A percentile compares a stretch with the other conserved stretches of the same genome.
Conservation (phyloP, 2,888 invertebrate species). For the Brachyptera risi region DNA sequence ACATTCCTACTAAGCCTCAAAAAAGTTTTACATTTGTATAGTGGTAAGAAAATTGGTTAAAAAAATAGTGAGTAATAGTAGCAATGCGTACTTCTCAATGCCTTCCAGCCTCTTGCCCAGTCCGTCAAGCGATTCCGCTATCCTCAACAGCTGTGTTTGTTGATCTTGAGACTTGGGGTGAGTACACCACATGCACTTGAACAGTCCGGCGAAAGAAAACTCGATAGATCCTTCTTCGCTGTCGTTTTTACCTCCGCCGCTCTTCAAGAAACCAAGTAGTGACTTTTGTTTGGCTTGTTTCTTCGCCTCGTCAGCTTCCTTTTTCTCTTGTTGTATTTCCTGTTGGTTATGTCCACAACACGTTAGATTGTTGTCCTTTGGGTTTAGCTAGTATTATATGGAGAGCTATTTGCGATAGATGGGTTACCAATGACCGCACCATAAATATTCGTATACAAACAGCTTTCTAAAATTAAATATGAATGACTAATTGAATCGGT, state of each 20-base stretch:
- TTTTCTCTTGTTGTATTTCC: conserved; percentile 41
- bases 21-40: too few relatives aligned
- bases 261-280: conserved; percentile 41
- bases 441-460: too few relatives aligned
- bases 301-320: conserved; percentile 41
- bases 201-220: conserved; percentile 51
- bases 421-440: too few relatives aligned
- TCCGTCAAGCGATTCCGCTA: conserved; percentile 45
- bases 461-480: too few relatives aligned
- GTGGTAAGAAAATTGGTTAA: too few relatives aligned
- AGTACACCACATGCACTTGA: conserved; percentile 53
- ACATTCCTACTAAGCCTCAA: too few relatives aligned
- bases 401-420: too few relatives aligned
- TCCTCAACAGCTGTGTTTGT: conserved; percentile 45
- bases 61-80: too few relatives aligned
- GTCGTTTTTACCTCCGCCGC: conserved; percentile 30
- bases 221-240: conserved; percentile 50
- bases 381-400: too few relatives aligned
- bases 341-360: too few relatives aligned
- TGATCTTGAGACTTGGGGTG: conserved; percentile 47
- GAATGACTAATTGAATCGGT: too few relatives aligned
- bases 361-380: too few relatives aligned
- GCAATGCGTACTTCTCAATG: conserved; percentile 44
- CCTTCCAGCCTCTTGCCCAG: conserved; percentile 46
- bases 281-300: conserved; percentile 43